Evolutionary conservation across 2,113 vertebrate genomes (phyloP).

Genomic region (Jaculus jaculus): DNA sequence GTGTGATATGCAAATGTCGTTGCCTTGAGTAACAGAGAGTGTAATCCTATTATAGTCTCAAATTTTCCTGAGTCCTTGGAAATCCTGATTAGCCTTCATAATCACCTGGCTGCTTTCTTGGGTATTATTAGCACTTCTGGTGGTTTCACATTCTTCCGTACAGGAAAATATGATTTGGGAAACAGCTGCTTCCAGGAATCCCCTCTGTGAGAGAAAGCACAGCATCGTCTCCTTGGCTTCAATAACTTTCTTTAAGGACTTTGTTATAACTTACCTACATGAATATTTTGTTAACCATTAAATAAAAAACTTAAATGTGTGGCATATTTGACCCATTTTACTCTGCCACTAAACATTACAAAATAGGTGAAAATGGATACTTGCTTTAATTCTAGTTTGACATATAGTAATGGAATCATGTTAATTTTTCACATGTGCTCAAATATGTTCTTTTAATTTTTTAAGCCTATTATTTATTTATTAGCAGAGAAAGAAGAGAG

Average conservation of each 20-base stretch:
- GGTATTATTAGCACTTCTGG: neutral
- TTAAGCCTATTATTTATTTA: neutral
- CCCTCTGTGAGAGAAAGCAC: neutral
- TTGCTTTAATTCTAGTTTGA: neutral
- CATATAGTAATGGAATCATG: neutral
- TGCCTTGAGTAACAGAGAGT: slow-evolving; percentile 45
- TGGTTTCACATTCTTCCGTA: slow-evolving; percentile 14
- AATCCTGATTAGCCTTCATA: slow-evolving; percentile 60
- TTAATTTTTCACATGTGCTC: neutral
- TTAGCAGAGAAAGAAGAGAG: too few species aligned
- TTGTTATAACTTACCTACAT: neutral
- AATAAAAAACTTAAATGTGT: slow-evolving; percentile 4
- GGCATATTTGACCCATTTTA: neutral
- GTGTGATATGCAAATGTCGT: slow-evolving; percentile 40
- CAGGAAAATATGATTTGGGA: slow-evolving; percentile 29
- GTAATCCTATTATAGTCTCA: slow-evolving; percentile 68
- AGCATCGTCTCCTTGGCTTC: neutral
- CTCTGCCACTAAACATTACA: neutral
- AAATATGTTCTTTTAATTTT: neutral
- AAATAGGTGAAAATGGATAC: neutral
- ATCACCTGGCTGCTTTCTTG: slow-evolving; percentile 50
- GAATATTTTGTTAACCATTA: neutral
- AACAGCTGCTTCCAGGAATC: neutral
- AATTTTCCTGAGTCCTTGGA: slow-evolving; percentile 22
- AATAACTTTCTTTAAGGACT: neutral